phyloP scores from a whole-genome alignment of 1,140 invertebrate species.

The Zaprionus inermis region DNA sequence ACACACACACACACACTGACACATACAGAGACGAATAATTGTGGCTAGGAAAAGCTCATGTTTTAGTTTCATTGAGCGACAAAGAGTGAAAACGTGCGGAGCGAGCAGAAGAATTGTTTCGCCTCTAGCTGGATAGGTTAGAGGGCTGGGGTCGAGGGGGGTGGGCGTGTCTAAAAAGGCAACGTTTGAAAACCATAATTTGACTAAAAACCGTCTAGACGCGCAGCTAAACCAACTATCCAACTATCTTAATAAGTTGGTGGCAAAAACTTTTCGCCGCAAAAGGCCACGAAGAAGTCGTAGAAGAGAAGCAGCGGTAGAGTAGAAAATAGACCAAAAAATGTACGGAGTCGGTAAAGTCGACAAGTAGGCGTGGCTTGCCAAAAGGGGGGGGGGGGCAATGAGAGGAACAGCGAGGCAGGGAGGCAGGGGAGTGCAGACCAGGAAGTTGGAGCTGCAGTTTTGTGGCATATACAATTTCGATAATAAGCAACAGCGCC shows the following conservation, averaged over 20 bases:
- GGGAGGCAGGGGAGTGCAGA: neutral
- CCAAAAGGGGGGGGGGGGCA: neutral
- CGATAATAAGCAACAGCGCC: constrained; percentile 76
- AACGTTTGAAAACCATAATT: constrained; percentile 78
- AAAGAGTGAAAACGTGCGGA: constrained; percentile 1
- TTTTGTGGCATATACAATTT: constrained; percentile 79
- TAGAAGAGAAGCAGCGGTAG: neutral
- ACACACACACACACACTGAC: neutral
- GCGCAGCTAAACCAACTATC: constrained; percentile 54
- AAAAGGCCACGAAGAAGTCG: constrained; percentile 14
- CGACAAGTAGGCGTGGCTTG: neutral
- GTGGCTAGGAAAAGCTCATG: constrained; percentile 44
- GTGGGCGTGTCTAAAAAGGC: constrained; percentile 21
- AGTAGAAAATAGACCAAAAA: neutral
- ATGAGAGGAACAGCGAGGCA: too few species aligned
- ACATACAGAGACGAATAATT: constrained; percentile 32
- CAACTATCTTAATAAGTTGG: constrained; percentile 81
- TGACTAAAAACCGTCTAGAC: constrained; percentile 81
- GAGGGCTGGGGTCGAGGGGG: neutral
- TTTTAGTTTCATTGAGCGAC: constrained; percentile 37
- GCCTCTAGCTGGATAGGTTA: neutral
- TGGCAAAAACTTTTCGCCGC: constrained; percentile 68
- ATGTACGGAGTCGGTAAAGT: neutral
- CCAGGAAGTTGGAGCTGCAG: constrained; percentile 65
- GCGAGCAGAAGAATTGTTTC: constrained; percentile 8